Percentiles rank a stretch among this genome's conserved stretches.
Evolutionary conservation across 2,888 invertebrate genomes (phyloP).

Genomic region (Gortyna flavago): DNA sequence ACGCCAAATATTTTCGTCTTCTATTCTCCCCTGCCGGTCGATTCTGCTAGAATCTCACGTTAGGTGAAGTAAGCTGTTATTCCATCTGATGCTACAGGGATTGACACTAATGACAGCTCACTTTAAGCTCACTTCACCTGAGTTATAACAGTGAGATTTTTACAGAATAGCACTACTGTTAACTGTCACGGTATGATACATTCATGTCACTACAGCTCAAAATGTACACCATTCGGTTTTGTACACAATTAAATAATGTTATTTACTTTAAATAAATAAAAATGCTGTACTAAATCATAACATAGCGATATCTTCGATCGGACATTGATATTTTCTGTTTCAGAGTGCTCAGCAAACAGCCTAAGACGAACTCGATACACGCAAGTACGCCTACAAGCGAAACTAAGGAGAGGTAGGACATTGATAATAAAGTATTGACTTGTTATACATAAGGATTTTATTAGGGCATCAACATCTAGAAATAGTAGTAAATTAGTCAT

Average conservation of each 20-base stretch:
- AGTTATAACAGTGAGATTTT: too few species aligned
- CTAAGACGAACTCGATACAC: conserved; percentile 73
- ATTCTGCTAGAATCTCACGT: too few species aligned
- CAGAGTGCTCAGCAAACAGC: conserved; percentile 76
- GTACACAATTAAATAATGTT: not conserved
- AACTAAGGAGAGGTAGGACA: conserved; percentile 78
- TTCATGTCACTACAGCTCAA: not conserved
- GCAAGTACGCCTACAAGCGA: conserved; percentile 81
- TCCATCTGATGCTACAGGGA: too few species aligned
- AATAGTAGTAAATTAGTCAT: not conserved
- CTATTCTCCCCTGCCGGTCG: not conserved
- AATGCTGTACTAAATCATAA: not conserved
- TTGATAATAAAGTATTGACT: not conserved
- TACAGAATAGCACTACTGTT: too few species aligned
- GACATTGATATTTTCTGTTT: conserved; percentile 48
- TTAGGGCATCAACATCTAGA: not conserved
- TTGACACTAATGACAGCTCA: too few species aligned
- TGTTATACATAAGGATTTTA: not conserved
- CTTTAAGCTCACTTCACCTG: too few species aligned
- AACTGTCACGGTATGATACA: not conserved
- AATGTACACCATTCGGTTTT: not conserved
- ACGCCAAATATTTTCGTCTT: not conserved
- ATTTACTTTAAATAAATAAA: not conserved
- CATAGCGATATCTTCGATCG: not conserved
- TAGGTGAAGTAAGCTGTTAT: too few species aligned